Evolutionary conservation across 2,113 vertebrate genomes (phyloP), one percentile per base, ranked within the genome.

Genomic region (Tachysurus vachellii): DNA sequence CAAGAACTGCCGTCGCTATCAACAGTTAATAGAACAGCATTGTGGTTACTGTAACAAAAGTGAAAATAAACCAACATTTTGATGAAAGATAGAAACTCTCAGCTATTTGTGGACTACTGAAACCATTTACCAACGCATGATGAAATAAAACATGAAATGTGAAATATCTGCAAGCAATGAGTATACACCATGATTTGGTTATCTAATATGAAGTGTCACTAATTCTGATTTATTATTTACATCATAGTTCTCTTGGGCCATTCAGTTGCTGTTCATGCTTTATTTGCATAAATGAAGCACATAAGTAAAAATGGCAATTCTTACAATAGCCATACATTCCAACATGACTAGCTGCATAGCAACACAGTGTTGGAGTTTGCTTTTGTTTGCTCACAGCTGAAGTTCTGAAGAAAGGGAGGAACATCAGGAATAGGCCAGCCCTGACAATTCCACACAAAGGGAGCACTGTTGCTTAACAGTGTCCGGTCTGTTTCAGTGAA

Each of bases 401-500:
- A 90, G 87, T 87, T 92, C 93, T 88, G 17, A 90, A 95, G 75
- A 85, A 92, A 93, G 93, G 89, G 93, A 95, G 94, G 91, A 93
- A 90, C 92, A 84, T 91, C 91, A 93, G 92, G 84, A 87, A 93
- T 94, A 92, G 91, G 92, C 92, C 93, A 93, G 94, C 95, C 94
- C 93, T 94, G 89, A 93, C 90, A 88, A 93, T 94, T 93, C 91
- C 83, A 93, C 93, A 96, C 95, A 97, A 96, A 96, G 94, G 93
- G 90, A 86, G 94, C 95, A 96, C 94, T 97, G 96, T 97, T 93
- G 95, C 94, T 91, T 94, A 96, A 95, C 95, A 96, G 96, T 95
- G 93, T 95, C 94, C 92, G 89, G 95, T 94, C 93, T 95, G 92
- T 96, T 95, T 94, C 91, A 80, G 91, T 93, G 91, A 94, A 92